Base-by-base conservation (phyloP, 1,140 invertebrate genomes). In the Hyles euphorbiae region DNA sequence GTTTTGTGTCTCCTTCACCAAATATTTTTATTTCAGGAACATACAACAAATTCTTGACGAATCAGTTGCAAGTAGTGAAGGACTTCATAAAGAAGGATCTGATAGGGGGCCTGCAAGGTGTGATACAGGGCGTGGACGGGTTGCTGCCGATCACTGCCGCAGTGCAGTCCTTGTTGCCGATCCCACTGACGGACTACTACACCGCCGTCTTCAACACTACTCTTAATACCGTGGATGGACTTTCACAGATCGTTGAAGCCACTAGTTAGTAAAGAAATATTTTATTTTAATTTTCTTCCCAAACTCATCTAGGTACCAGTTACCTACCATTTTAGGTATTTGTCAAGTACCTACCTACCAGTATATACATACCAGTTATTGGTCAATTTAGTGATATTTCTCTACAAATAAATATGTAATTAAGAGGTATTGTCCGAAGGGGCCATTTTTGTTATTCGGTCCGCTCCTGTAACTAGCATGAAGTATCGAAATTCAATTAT, bases 51-150 rank as follows among this genome's bases (percentile, higher is more conserved):
- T 90, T 91, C 69, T 79, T 93, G 12, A 70, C 79, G 2, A 69
- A 79, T 2, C 88, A 90, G 70, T 53, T 93, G 34, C 67, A 74
- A 10, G 68, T 68, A 0, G 77, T 91, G 4, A 89, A 90, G 7
- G 83, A 93, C 52, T 94, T 91, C 66, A 78, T 93, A 12, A 90
- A 90, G 62, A 86, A 91, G 44, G 81, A 91, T 11, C 61, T 94
- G 10, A 74, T 88, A 3, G 81, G 82, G 9, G 79, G 81, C 9
- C 68, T 88, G 7, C 75, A 70, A 5, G 68, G 58, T 1, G 71
- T 79, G 34, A 69, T 87, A n/a, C 43, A 65, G 4, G 74, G 65
- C 2, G 73, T 86, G 0, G 67, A 74, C 12, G 77, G 74, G 0
- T 63, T 86, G 12, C 65, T 73, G 12, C 73, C 74, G 2, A 44